A percentile compares a stretch with the other conserved stretches of the same genome.
Evolutionary conservation across 2,888 invertebrate genomes (phyloP).

Genomic region (Scaptomyza parva): DNA sequence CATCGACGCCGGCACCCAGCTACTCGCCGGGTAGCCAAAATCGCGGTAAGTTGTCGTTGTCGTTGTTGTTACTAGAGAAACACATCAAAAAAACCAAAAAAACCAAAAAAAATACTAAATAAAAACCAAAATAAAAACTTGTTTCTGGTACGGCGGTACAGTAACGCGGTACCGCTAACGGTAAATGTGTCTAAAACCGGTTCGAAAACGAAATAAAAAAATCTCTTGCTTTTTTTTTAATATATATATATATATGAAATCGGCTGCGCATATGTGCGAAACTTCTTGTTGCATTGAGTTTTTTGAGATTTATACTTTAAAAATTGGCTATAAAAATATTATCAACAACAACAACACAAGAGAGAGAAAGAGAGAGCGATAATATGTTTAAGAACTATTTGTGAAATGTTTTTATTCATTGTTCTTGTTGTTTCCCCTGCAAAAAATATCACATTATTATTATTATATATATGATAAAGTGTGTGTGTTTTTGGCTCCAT

Average conservation of each 20-base stretch:
- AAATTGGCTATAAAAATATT: conserved; percentile 40
- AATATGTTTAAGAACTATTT: conserved; percentile 18
- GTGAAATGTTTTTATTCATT: conserved; percentile 31
- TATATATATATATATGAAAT: conserved; percentile 43
- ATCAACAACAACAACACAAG: conserved; percentile 7
- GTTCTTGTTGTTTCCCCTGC: background rate
- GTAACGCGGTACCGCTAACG: conserved; percentile 18
- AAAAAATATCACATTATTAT: conserved; percentile 5
- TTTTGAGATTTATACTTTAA: conserved; percentile 53
- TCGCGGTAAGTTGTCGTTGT: conserved; percentile 88
- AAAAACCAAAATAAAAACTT: conserved; percentile 3
- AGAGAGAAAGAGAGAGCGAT: conserved; percentile 15
- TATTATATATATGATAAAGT: too few species aligned
- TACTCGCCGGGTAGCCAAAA: conserved; percentile 91
- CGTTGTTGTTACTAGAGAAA: conserved; percentile 62
- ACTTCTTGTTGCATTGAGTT: conserved; percentile 84
- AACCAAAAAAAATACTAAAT: too few species aligned
- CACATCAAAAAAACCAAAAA: conserved; percentile 4
- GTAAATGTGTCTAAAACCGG: background rate
- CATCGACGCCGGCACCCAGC: conserved; percentile 85
- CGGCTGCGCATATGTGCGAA: conserved; percentile 78
- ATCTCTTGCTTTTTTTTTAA: background rate
- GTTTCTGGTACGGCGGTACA: conserved; percentile 12
- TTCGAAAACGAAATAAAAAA: background rate
- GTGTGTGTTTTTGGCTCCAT: background rate